Base-by-base conservation (phyloP, 2,888 invertebrate genomes). In the Drosophila helvetica region DNA sequence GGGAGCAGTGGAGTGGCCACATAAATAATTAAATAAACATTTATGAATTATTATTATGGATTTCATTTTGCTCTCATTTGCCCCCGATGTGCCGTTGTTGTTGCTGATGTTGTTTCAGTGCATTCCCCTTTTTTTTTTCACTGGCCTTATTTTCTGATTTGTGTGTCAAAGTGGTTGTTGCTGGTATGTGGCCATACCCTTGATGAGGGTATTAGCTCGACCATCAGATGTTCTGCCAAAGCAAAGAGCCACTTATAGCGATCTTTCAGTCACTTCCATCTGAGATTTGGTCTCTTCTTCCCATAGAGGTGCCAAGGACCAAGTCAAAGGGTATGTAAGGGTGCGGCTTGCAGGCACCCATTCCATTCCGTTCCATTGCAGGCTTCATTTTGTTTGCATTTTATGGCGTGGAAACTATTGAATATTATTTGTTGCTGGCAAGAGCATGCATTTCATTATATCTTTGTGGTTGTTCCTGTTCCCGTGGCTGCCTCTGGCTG, bases 341-440 rank as follows among this genome's bases (percentile, higher is more conserved):
- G 2, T 7, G 1, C 38, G 38, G 38, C n/a, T n/a, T 57, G 48
- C n/a, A 10, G 47, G 9, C n/a, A n/a, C n/a, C 15, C 15, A 6
- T n/a, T 38, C n/a, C 38, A 2, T n/a, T 38, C n/a, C 38, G 1
- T 38, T 6, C n/a, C 33, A 43, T 52, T 85, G 77, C 77, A 75
- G 70, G 82, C 64, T 78, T 75, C 70, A 77, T 76, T 77, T 79
- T 85, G 72, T 79, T 85, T 78, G 82, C 64, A 75, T 82, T 82
- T 78, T 78, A 71, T 72, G 69, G 77, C 72, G 71, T 75, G 80
- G 60, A 74, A 82, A 83, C 75, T 77, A 77, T 75, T 68, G 67
- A 74, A 74, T 63, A 79, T 68, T 57, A 74, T 75, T 78, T 75
- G 64, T 71, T 58, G 60, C 57, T 53, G 45, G 38, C 60, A 42